Evolutionary conservation across 2,797 vertebrate species (phyloP), one percentile per base, ranked within the genome.

Genomic region (Ptychobarbus kaznakovi): DNA sequence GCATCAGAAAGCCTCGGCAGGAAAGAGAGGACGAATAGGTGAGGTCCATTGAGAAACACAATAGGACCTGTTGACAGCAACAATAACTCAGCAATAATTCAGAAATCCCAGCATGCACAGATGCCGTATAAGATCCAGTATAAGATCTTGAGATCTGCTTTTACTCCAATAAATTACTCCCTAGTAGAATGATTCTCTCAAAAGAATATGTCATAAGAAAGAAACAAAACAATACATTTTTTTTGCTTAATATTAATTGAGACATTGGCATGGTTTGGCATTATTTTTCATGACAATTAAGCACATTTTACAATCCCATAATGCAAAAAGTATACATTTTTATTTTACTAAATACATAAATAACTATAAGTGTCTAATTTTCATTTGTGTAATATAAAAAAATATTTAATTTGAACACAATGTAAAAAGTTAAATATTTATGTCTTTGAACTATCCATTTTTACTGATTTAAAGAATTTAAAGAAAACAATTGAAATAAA

Each of bases 51-150:
- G 51, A 69, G 65, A 74, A 20, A 46, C 6, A 51, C 42, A n/a
- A 53, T 53, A 68, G 7, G 38, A 85, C 88, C 79, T 65, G 80
- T 85, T 86, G 81, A 68, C 70, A 46, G 53, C 70, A 76, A 38
- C 8, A 72, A 58, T 53, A 49, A 18, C 46, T 66, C 51, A 35
- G 53, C 49, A 79, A 13, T 85, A 49, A 13, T 63, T 56, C 49
- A 69, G 32, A 61, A 28, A 66, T 81, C 65, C 53, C 66, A 73
- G 63, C n/a, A 22, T 53, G 22, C 22, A 75, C 25, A 20, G 9
- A 53, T 20, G 53, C 32, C 16, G n/a, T n/a, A n/a, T n/a, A n/a
- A n/a, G n/a, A n/a, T 61, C 10, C n/a, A 61, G n/a, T 22, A 13
- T 18, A 10, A 53, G 74, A 38, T 56, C 28, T 20, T 32, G 20